phyloP scores from a whole-genome alignment of 2,888 invertebrate species.

The Heliconius cydno region DNA sequence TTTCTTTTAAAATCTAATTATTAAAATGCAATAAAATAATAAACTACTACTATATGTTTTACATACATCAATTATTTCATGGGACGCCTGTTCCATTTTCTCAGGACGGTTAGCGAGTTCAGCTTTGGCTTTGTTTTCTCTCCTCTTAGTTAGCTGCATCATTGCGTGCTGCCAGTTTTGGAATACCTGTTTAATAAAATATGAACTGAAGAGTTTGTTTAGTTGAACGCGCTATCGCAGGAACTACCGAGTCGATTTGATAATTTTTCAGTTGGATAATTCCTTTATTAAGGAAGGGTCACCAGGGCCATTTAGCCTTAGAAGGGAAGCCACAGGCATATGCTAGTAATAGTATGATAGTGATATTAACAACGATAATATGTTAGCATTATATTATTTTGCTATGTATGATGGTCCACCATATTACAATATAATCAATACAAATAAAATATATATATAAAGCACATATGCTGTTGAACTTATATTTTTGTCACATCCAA shows the following conservation, averaged over 20 bases:
- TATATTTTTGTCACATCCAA: no score
- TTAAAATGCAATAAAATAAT: not conserved
- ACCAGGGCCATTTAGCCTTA: no score
- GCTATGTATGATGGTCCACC: no score
- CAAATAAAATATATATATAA: not conserved
- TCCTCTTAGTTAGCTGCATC: conserved; percentile 95
- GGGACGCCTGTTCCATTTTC: conserved; percentile 93
- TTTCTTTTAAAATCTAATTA: not conserved
- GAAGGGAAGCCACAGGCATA: no score
- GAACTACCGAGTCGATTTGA: not conserved
- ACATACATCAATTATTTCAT: conserved; percentile 94
- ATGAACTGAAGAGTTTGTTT: not conserved
- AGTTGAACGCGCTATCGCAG: not conserved
- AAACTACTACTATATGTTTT: not conserved
- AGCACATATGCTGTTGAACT: not conserved
- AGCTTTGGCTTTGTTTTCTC: conserved; percentile 96
- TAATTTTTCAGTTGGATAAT: not conserved
- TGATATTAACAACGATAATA: no score
- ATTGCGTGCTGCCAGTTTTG: conserved; percentile 99
- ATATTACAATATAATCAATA: not conserved
- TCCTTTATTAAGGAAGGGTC: no score
- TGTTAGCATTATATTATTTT: no score
- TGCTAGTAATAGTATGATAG: no score
- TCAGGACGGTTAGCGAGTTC: conserved; percentile 95
- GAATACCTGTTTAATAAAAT: conserved; percentile 87